Conservation (phyloP, 2,113 vertebrate species). For the Onychostoma macrolepis region DNA sequence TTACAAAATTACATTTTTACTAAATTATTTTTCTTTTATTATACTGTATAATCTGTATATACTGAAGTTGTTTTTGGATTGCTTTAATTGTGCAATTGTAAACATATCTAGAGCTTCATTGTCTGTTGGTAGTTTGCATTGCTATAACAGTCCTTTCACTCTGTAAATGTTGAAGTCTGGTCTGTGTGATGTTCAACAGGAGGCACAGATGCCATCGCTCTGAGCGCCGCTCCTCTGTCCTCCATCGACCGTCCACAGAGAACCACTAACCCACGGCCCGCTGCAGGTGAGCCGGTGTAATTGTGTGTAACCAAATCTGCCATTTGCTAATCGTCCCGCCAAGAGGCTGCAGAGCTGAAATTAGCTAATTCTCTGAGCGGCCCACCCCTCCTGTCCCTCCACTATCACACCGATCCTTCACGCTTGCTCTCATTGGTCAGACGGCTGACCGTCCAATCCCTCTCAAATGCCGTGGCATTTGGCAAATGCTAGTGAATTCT, state of each 20-base stretch:
- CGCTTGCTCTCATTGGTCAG: slow-evolving; percentile 69
- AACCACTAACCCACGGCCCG: slow-evolving; percentile 62
- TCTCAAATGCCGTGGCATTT: slow-evolving; percentile 85
- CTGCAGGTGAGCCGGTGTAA: slow-evolving; percentile 72
- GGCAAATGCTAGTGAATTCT: slow-evolving; percentile 80
- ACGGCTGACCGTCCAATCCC: slow-evolving; percentile 65
- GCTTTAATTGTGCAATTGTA: no score
- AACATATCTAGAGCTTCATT: no score
- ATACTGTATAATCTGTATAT: no score
- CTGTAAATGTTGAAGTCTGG: not conserved
- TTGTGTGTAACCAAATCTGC: slow-evolving; percentile 61
- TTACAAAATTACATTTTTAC: no score
- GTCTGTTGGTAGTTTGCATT: no score
- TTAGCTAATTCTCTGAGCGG: slow-evolving; percentile 62
- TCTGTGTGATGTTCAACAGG: slow-evolving; percentile 73
- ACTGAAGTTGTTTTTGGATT: no score
- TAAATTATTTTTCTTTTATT: no score
- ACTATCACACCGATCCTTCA: slow-evolving; percentile 63
- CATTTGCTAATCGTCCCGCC: slow-evolving; percentile 61
- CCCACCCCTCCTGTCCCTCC: slow-evolving; percentile 52
- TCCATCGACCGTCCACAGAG: slow-evolving; percentile 58
- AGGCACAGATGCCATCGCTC: slow-evolving; percentile 75
- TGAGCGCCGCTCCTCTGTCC: slow-evolving; percentile 71
- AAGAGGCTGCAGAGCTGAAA: slow-evolving; percentile 60
- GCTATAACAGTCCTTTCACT: no score